phyloP scores from a whole-genome alignment of 2,888 invertebrate species.

The Panopea generosa region DNA sequence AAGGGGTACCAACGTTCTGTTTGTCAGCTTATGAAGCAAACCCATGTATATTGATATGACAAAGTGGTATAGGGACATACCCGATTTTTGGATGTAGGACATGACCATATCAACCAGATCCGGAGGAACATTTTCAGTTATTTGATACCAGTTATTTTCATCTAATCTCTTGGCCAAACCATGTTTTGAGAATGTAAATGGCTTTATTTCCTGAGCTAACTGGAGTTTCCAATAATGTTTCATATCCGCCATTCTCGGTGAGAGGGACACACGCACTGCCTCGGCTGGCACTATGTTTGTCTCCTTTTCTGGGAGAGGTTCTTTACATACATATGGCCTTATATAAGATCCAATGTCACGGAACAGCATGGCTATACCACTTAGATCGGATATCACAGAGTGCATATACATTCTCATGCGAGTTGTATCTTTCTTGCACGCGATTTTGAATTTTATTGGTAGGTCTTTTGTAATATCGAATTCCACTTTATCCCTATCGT shows the following conservation, averaged over 20 bases:
- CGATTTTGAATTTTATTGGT: constrained; percentile 42
- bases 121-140: constrained; percentile 19
- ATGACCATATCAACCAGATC: constrained; percentile 15
- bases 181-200: constrained; percentile 21
- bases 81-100: constrained; percentile 10
- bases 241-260: constrained; percentile 34
- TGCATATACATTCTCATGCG: constrained; percentile 39
- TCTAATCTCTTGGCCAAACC: constrained; percentile 14
- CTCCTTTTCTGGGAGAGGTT: constrained; percentile 31
- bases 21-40: constrained; percentile 16
- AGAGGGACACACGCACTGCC: constrained; percentile 19
- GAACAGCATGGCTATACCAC: constrained; percentile 34
- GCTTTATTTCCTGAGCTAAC: constrained; percentile 26
- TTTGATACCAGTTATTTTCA: constrained; percentile 24
- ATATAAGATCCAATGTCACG: constrained; percentile 37
- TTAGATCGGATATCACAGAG: constrained; percentile 28
- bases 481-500: constrained; percentile 21
- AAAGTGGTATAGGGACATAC: constrained; percentile 39
- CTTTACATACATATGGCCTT: constrained; percentile 31
- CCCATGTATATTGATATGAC: constrained; percentile 35
- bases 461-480: constrained; percentile 40
- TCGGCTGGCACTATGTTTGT: constrained; percentile 29
- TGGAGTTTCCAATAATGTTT: constrained; percentile 34
- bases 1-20: constrained; percentile 22
- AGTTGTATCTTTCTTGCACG: constrained; percentile 26